Percentiles rank a stretch among this genome's conserved stretches.
phyloP scores from a whole-genome alignment of 2,113 vertebrate species.

The Peromyscus maniculatus region DNA sequence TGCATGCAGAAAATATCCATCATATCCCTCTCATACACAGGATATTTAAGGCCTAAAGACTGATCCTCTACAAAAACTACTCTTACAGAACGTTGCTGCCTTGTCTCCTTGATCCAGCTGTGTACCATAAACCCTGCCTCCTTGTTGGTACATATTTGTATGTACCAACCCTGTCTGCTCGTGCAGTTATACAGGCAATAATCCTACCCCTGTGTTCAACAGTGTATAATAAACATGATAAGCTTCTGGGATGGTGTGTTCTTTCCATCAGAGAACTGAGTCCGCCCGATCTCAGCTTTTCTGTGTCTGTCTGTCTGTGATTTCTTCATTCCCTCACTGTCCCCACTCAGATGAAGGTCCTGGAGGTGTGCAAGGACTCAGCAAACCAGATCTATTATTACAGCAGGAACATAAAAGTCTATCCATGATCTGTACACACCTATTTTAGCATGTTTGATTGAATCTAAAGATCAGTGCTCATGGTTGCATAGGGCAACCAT shows the following conservation, averaged over 20 bases:
- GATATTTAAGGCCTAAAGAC: background rate
- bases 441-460: background rate
- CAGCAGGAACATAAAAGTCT: background rate
- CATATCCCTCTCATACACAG: background rate
- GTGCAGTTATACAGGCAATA: background rate
- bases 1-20: background rate
- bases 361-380: background rate
- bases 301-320: background rate
- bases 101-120: background rate
- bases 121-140: background rate
- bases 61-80: too few species aligned
- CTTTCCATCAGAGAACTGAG: background rate
- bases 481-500: background rate
- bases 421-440: background rate
- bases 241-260: background rate
- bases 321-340: background rate
- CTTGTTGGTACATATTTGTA: background rate
- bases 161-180: background rate
- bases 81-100: background rate
- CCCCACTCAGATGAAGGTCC: background rate
- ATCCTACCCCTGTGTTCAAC: background rate
- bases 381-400: background rate
- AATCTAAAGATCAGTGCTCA: background rate
- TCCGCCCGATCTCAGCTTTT: background rate
- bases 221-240: background rate